Base-by-base conservation (phyloP, 2,797 vertebrate genomes). In the Lacerta bilineata region DNA sequence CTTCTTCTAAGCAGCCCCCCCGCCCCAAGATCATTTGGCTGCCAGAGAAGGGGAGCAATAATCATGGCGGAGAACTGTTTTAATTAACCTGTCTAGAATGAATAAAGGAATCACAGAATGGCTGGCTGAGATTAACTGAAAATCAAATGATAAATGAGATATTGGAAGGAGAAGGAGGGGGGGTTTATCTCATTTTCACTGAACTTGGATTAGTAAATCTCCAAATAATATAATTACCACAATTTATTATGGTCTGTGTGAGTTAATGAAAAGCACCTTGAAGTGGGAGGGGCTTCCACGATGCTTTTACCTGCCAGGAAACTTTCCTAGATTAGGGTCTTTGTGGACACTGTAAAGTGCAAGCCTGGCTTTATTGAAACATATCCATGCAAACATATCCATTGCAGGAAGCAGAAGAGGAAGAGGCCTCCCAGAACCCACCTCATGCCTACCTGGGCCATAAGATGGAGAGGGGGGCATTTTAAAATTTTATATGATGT, bases 11-110 rank as follows among this genome's bases (percentile, higher is more conserved):
- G 13, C n/a, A n/a, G 29, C 69, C 18, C 17, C 25, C 86, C 82
- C 18, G n/a, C 69, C 23, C 8, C 83, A 83, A 33, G 33, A 72
- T 68, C 0, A 2, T 15, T 75, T 69, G 88, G 80, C 81, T 85
- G 82, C 74, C 90, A 79, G 5, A 74, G 78, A 74, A 90, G 3
- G 13, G 88, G 78, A 61, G 13, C 76, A 85, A 86, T 78, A 91
- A 61, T 18, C 85, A 91, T 77, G 71, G 80, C 87, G 93, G 92
- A 95, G 29, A 90, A 84, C 89, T 71, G 69, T 91, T 82, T 94
- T 94, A 94, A 96, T 95, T 94, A 96, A 95, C 90, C 89, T 91
- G 89, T 89, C 91, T 93, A 61, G 91, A 93, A 92, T 59, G 18
- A 50, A 84, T 88, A 94, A 90, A 91, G 80, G n/a, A 91, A n/a